Conservation (phyloP, 2,888 invertebrate species). For the Xiphydria camelus region DNA sequence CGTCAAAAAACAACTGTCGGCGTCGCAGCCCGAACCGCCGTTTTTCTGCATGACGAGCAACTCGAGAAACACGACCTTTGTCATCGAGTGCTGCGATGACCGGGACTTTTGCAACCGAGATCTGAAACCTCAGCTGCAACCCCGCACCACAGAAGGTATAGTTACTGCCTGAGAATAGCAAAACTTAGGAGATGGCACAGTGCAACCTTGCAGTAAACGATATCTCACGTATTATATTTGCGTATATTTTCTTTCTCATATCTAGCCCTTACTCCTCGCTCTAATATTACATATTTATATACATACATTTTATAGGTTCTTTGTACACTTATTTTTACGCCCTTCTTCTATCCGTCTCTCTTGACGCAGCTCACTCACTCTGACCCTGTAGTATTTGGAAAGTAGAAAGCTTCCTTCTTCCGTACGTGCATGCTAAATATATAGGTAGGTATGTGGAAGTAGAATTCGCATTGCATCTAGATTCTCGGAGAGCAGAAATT, state of each 20-base stretch:
- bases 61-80: slow-evolving; percentile 75
- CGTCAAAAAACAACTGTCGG: slow-evolving; percentile 71
- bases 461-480: too few species aligned
- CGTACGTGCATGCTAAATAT: too few species aligned
- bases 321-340: not conserved
- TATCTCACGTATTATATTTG: slow-evolving; percentile 18
- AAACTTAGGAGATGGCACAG: slow-evolving; percentile 41
- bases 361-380: too few species aligned
- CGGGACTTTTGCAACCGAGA: slow-evolving; percentile 77
- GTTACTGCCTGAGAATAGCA: slow-evolving; percentile 32
- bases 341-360: slow-evolving; percentile 32
- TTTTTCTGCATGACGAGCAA: slow-evolving; percentile 79
- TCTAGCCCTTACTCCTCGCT: too few species aligned
- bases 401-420: too few species aligned
- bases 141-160: slow-evolving; percentile 72
- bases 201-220: too few species aligned
- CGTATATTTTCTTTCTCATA: slow-evolving; percentile 19
- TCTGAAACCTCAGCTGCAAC: slow-evolving; percentile 70
- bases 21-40: slow-evolving; percentile 78
- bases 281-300: too few species aligned
- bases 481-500: too few species aligned
- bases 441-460: too few species aligned
- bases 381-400: too few species aligned
- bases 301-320: too few species aligned
- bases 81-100: slow-evolving; percentile 80